These are phyloP conservation scores for Entelurus aequoreus DNA, from an alignment of 2,113 vertebrate genomes.

Conservation along the genomic window DNA sequence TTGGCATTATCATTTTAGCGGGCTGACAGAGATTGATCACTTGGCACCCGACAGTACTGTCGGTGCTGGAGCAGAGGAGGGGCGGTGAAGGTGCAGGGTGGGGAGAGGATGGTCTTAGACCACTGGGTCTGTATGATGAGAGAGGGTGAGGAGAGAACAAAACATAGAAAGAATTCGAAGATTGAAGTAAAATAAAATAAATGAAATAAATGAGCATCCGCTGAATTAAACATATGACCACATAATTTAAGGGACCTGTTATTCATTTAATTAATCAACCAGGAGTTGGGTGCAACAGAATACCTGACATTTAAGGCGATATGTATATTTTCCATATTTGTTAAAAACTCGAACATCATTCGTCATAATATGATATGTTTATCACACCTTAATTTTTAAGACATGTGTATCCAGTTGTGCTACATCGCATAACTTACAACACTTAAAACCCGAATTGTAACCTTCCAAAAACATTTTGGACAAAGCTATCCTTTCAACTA, in stretches of 20 bases:
- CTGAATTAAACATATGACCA: conserved; percentile 25
- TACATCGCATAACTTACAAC: too few species aligned
- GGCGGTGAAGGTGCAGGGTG: neutral
- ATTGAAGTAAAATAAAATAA: conserved; percentile 35
- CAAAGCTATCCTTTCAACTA: neutral
- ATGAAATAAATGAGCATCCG: conserved; percentile 25
- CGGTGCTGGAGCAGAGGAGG: conserved; percentile 4
- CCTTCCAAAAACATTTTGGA: neutral
- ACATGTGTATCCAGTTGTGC: too few species aligned
- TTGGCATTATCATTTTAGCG: conserved; percentile 92
- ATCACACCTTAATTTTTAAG: too few species aligned
- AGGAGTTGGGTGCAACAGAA: too few species aligned
- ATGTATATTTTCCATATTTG: too few species aligned
- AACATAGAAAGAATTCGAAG: conserved; percentile 26
- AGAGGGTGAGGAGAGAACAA: conserved; percentile 18
- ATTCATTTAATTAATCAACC: too few species aligned
- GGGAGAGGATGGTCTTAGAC: conserved; percentile 11
- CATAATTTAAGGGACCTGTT: neutral
- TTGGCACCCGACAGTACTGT: conserved; percentile 50
- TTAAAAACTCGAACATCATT: too few species aligned
- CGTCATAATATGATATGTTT: too few species aligned
- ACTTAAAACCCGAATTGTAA: too few species aligned
- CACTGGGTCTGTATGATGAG: conserved; percentile 20
- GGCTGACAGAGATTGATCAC: conserved; percentile 91
- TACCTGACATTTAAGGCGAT: too few species aligned